Conservation (phyloP, 2,797 vertebrate genomes). For the Fistularia tabacaria region DNA sequence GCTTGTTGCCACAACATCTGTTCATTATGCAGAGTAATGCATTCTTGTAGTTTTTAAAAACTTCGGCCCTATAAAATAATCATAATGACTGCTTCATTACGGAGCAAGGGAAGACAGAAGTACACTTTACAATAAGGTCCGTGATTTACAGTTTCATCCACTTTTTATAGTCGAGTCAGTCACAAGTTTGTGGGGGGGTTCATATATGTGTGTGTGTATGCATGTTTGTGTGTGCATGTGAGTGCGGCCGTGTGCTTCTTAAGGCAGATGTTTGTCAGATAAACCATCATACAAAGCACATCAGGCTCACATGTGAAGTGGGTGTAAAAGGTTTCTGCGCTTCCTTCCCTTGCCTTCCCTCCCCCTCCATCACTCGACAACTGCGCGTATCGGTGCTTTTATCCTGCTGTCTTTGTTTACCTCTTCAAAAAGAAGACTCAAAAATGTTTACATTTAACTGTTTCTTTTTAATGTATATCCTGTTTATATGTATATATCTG, state of each 20-base stretch:
- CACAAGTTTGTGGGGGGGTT: slow-evolving; percentile 71
- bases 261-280: slow-evolving; percentile 74
- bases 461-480: too few relatives aligned
- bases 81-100: slow-evolving; percentile 87
- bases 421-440: not conserved
- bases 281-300: slow-evolving; percentile 39
- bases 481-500: too few relatives aligned
- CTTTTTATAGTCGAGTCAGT: slow-evolving; percentile 79
- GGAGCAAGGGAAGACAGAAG: slow-evolving; percentile 74
- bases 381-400: slow-evolving; percentile 6
- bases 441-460: too few relatives aligned
- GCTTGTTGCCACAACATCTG: slow-evolving; percentile 97
- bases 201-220: slow-evolving; percentile 30
- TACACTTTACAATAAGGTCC: slow-evolving; percentile 75
- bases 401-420: not conserved
- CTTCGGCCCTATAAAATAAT: slow-evolving; percentile 88
- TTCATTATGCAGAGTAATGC: slow-evolving; percentile 94
- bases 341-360: slow-evolving; percentile 48
- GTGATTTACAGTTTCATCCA: slow-evolving; percentile 78
- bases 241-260: slow-evolving; percentile 62
- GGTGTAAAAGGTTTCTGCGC: slow-evolving; percentile 43
- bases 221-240: slow-evolving; percentile 45
- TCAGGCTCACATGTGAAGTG: slow-evolving; percentile 42
- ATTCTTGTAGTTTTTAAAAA: slow-evolving; percentile 95
- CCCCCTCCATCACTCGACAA: not conserved